Evolutionary conservation across 2,113 vertebrate species (phyloP).

Genomic region (Psettodes erumei): DNA sequence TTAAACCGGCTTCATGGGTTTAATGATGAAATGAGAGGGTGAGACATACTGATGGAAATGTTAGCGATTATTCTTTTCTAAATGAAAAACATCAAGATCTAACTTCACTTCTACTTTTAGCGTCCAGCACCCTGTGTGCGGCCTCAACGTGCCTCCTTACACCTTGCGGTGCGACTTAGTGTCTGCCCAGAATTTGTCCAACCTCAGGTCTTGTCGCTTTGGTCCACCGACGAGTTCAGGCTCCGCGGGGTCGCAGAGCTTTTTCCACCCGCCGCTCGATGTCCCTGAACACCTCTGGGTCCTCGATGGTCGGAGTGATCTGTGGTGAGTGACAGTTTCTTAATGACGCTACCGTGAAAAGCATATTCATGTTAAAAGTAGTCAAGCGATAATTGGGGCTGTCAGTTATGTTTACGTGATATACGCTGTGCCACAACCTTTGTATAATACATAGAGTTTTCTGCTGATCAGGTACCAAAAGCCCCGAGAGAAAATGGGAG

Average conservation of each 20-base stretch:
- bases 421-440: not conserved
- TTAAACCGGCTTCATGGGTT: not conserved
- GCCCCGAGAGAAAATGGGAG: no score
- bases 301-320: constrained; percentile 94
- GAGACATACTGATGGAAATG: not conserved
- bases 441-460: not conserved
- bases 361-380: no score
- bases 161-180: not conserved
- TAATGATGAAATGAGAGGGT: not conserved
- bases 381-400: not conserved
- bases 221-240: constrained; percentile 30
- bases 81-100: not conserved
- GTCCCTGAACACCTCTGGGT: constrained; percentile 88
- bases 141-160: not conserved
- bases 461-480: no score
- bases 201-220: not conserved
- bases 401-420: not conserved
- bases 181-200: not conserved
- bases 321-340: constrained; percentile 59
- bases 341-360: not conserved
- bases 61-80: not conserved
- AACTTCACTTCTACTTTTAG: not conserved
- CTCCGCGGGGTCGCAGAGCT: constrained; percentile 8
- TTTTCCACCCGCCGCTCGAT: constrained; percentile 85
- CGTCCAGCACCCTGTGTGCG: not conserved